Percentiles rank a stretch among this genome's conserved stretches.
Evolutionary conservation across 2,888 invertebrate genomes (phyloP).

Genomic region (Trissolcus japonicus): DNA sequence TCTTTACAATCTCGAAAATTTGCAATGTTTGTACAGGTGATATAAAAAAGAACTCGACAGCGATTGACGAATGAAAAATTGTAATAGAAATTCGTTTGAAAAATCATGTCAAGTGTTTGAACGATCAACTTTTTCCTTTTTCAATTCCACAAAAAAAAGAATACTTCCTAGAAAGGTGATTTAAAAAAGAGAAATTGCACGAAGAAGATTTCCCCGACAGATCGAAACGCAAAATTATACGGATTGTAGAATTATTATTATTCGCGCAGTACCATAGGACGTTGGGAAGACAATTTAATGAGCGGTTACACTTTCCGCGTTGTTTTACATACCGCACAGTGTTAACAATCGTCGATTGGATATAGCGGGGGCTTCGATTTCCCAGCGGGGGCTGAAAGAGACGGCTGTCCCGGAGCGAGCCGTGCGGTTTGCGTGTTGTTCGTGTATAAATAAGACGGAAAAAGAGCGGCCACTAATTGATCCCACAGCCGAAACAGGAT

Average conservation of each 20-base stretch:
- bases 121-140: no score
- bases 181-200: no score
- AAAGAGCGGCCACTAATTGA: constrained; percentile 52
- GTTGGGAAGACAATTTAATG: constrained; percentile 43
- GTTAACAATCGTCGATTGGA: constrained; percentile 41
- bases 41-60: no score
- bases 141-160: no score
- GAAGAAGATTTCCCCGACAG: background rate
- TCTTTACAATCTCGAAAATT: no score
- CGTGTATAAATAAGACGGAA: constrained; percentile 39
- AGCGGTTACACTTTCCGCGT: constrained; percentile 49
- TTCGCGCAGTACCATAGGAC: constrained; percentile 13
- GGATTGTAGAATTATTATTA: constrained; percentile 39
- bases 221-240: constrained; percentile 16
- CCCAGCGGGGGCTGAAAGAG: background rate
- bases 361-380: constrained; percentile 33
- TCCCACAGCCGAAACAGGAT: constrained; percentile 47
- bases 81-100: no score
- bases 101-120: no score
- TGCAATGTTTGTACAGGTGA: no score
- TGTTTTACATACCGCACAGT: constrained; percentile 45
- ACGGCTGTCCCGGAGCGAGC: background rate
- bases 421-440: constrained; percentile 35
- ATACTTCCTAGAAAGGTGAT: no score
- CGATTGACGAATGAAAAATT: no score